Evolutionary conservation across 2,113 vertebrate species (phyloP).

Genomic region (Petromus typicus): DNA sequence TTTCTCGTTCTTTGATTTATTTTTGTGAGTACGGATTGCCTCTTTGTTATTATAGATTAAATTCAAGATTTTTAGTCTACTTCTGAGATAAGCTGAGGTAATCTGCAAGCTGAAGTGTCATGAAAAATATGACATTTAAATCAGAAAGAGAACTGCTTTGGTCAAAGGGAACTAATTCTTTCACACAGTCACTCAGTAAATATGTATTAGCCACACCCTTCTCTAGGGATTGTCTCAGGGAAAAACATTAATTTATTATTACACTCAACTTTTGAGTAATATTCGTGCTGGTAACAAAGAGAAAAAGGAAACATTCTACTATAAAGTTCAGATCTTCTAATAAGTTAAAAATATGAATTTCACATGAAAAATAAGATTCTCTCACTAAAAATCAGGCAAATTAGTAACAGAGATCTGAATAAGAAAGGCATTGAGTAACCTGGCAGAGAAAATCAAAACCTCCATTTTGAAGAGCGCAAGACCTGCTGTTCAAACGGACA

Average conservation of each 20-base stretch:
- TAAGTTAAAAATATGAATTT: constrained; percentile 55
- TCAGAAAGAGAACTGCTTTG: constrained; percentile 39
- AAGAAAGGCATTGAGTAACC: not conserved
- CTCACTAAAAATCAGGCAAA: constrained; percentile 55
- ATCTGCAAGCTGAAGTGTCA: constrained; percentile 51
- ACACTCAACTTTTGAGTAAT: not conserved
- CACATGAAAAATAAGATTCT: constrained; percentile 37
- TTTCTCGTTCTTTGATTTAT: constrained; percentile 7
- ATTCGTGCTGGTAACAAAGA: not conserved
- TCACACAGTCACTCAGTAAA: constrained; percentile 28
- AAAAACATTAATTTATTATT: not conserved
- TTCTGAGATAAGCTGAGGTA: constrained; percentile 63
- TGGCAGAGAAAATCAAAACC: constrained; percentile 60
- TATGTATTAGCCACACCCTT: constrained; percentile 14
- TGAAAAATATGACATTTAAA: constrained; percentile 61
- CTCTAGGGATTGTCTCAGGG: not conserved
- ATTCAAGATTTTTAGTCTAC: constrained; percentile 60
- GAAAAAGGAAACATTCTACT: not conserved
- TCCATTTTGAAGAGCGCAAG: constrained; percentile 54
- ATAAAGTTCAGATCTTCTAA: constrained; percentile 44
- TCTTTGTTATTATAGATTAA: constrained; percentile 58
- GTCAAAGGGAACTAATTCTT: constrained; percentile 50
- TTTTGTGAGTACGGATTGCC: not conserved
- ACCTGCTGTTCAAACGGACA: constrained; percentile 2
- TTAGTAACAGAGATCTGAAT: not conserved